A percentile compares a stretch with the other conserved stretches of the same genome.
These are phyloP conservation scores for Ibidorhyncha struthersii DNA, from an alignment of 2,113 vertebrate genomes.

Conservation along the genomic window DNA sequence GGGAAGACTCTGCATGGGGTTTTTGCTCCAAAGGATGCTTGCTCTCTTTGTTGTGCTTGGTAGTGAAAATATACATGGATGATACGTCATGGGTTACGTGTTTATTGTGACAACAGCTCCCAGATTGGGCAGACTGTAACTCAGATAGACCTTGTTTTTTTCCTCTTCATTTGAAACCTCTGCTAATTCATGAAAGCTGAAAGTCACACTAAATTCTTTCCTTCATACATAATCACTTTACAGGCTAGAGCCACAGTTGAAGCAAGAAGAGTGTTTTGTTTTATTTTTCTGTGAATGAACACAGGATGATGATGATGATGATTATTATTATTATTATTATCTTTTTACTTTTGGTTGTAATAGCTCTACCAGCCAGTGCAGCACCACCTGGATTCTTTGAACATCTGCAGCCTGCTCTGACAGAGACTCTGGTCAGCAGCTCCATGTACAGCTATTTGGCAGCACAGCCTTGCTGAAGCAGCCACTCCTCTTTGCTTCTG, in stretches of 20 bases:
- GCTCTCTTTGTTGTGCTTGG: not conserved
- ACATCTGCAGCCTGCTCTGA: not conserved
- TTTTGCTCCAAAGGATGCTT: conserved; percentile 2
- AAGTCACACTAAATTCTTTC: conserved; percentile 56
- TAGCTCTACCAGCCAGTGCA: not conserved
- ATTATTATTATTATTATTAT: not conserved
- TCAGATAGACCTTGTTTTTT: conserved; percentile 13
- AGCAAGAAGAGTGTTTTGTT: not conserved
- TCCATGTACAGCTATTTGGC: conserved; percentile 2
- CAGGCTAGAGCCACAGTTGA: not conserved
- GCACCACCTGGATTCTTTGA: conserved; percentile 19
- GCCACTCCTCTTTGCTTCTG: conserved; percentile 10
- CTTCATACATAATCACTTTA: conserved; percentile 51
- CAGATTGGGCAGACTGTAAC: not conserved
- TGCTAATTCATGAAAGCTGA: conserved; percentile 59
- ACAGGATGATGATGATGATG: not conserved
- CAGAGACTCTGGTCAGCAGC: not conserved
- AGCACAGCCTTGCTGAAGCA: not conserved
- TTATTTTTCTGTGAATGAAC: conserved; percentile 8
- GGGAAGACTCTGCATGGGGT: not conserved
- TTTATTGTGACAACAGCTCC: conserved; percentile 22
- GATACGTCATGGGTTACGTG: not conserved
- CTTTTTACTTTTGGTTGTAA: not conserved
- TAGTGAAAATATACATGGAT: not conserved
- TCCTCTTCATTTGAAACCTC: conserved; percentile 29